Evolutionary conservation across 2,113 vertebrate species (phyloP).

Genomic region (Oxyruncus cristatus): DNA sequence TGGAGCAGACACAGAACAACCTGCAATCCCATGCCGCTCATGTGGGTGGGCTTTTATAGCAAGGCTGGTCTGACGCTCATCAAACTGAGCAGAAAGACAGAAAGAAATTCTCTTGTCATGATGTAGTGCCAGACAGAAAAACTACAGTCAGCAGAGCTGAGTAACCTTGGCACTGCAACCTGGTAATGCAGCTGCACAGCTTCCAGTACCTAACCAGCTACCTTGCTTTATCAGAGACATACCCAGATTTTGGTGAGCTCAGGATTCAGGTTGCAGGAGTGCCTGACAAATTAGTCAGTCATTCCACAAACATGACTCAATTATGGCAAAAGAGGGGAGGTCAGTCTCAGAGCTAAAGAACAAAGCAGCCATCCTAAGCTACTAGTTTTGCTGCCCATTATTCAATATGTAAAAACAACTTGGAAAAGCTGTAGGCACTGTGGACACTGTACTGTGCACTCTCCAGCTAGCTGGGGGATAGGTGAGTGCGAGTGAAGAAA

Average conservation of each 20-base stretch:
- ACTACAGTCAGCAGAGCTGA: background rate
- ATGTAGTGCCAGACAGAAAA: background rate
- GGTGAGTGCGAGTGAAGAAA: background rate
- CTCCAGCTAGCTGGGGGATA: background rate
- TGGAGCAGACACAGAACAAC: background rate
- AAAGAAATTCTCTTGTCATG: background rate
- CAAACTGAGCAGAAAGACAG: background rate
- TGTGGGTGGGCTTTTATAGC: background rate
- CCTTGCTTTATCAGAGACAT: background rate
- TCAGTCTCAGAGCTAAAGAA: background rate
- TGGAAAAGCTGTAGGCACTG: background rate
- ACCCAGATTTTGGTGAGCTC: background rate
- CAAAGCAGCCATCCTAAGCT: background rate
- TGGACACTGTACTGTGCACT: background rate
- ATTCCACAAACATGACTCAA: background rate
- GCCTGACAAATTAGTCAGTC: background rate
- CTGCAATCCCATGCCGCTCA: accelerated
- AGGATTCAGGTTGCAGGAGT: background rate
- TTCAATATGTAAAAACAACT: background rate
- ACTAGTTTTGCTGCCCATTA: background rate
- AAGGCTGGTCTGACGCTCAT: background rate
- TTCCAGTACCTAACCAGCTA: background rate
- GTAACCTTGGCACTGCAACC: background rate
- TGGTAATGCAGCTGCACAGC: background rate
- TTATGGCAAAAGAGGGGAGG: background rate